Evolutionary conservation across 2,888 invertebrate genomes (phyloP).

Genomic region (Gryllus longicercus): DNA sequence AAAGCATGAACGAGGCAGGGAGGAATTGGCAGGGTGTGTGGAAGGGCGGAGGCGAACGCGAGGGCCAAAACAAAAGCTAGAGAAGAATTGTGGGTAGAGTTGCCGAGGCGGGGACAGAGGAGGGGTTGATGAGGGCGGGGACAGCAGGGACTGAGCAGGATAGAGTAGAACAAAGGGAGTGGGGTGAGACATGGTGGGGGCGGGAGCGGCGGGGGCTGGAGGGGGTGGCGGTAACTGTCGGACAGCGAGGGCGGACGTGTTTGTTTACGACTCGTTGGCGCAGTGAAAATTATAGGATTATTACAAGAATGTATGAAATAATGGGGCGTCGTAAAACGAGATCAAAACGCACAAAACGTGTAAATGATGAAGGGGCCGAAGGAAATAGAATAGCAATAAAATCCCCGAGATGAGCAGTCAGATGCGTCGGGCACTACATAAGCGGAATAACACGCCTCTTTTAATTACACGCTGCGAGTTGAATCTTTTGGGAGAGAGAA

Average conservation of each 20-base stretch:
- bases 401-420: not conserved
- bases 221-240: not conserved
- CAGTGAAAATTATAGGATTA: conserved; percentile 17
- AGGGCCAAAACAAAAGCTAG: not conserved
- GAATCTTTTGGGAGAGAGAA: not conserved
- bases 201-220: no score
- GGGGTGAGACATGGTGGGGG: not conserved
- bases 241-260: not conserved
- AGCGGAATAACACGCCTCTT: not conserved
- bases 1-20: no score
- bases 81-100: not conserved
- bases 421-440: not conserved
- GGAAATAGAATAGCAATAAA: conserved; percentile 17
- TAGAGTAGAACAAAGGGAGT: not conserved
- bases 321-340: conserved; percentile 17
- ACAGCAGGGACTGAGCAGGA: not conserved
- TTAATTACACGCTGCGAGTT: not conserved
- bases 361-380: conserved; percentile 1
- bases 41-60: not conserved
- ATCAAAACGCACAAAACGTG: conserved; percentile 17
- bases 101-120: not conserved
- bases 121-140: not conserved
- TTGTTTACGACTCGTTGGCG: not conserved
- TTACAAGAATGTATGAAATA: conserved; percentile 3
- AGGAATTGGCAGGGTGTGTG: not conserved